A percentile compares a stretch with the other conserved stretches of the same genome.
These are phyloP conservation scores for Pseudochromis fuscus DNA, from an alignment of 2,797 vertebrate genomes.

Conservation along the genomic window DNA sequence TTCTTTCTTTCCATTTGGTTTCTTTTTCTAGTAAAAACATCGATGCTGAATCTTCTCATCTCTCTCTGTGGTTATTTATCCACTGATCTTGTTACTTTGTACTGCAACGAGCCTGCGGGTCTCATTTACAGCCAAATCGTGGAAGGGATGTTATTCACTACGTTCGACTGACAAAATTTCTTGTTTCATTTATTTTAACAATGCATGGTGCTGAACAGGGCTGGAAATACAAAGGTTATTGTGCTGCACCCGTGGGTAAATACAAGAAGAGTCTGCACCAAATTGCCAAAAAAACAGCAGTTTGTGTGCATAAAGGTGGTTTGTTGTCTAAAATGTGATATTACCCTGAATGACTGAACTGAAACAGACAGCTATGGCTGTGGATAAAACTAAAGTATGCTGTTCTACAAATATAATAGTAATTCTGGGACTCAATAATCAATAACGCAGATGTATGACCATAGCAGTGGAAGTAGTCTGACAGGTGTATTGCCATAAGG, in stretches of 20 bases:
- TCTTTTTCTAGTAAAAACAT: slow-evolving; percentile 85
- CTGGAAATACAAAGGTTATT: background rate
- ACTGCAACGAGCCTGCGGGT: background rate
- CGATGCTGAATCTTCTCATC: slow-evolving; percentile 64
- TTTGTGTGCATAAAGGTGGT: too few relatives aligned
- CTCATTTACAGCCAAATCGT: background rate
- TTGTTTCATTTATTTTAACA: slow-evolving; percentile 16
- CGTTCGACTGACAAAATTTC: background rate
- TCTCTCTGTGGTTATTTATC: slow-evolving; percentile 72
- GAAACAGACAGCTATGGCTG: background rate
- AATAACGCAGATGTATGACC: background rate
- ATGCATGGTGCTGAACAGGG: background rate
- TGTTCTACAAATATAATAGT: background rate
- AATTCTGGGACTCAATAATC: background rate
- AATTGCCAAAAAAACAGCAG: too few relatives aligned
- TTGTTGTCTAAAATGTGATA: background rate
- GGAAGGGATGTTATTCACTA: background rate
- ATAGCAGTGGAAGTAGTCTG: background rate
- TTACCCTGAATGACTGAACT: too few relatives aligned
- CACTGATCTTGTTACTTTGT: background rate
- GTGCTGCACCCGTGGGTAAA: background rate
- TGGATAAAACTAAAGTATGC: background rate
- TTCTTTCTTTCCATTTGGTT: slow-evolving; percentile 75
- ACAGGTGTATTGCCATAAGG: background rate
- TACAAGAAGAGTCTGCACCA: background rate